Percentiles rank a stretch among this genome's conserved stretches.
Conservation (phyloP, 2,888 invertebrate genomes). For the Anodontia alba region DNA sequence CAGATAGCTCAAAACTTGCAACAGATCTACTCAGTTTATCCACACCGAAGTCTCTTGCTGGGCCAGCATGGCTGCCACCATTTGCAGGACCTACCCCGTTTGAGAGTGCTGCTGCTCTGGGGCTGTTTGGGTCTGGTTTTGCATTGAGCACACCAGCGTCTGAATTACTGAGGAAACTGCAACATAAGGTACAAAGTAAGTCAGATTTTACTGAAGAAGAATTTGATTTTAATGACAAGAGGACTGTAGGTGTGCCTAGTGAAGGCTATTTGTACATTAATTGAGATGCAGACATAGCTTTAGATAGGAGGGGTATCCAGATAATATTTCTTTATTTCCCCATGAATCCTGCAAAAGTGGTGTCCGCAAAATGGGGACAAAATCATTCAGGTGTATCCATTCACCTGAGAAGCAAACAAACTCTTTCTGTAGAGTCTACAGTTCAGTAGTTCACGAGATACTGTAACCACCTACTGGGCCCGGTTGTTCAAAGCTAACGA, state of each 20-base stretch:
- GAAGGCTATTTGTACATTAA: constrained; percentile 15
- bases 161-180: constrained; percentile 83
- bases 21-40: constrained; percentile 19
- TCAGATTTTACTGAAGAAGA: constrained; percentile 53
- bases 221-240: neutral
- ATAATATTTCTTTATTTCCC: too few relatives aligned
- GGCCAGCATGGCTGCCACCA: constrained; percentile 72
- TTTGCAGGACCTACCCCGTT: constrained; percentile 64
- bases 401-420: too few relatives aligned
- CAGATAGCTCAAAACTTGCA: constrained; percentile 37
- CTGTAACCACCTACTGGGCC: too few relatives aligned
- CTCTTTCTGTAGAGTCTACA: too few relatives aligned
- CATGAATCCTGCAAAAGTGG: too few relatives aligned
- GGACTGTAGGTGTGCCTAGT: neutral
- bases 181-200: constrained; percentile 83
- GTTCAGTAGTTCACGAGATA: too few relatives aligned
- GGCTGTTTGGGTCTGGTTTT: constrained; percentile 72
- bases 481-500: too few relatives aligned
- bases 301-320: too few relatives aligned
- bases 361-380: too few relatives aligned
- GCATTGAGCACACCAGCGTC: constrained; percentile 83
- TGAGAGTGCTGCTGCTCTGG: constrained; percentile 64
- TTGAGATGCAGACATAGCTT: too few relatives aligned
- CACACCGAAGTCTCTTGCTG: constrained; percentile 30
- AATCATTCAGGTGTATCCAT: too few relatives aligned